These are phyloP conservation scores for Catostomus latipinnis DNA, from an alignment of 2,797 vertebrate species.

Conservation along the genomic window DNA sequence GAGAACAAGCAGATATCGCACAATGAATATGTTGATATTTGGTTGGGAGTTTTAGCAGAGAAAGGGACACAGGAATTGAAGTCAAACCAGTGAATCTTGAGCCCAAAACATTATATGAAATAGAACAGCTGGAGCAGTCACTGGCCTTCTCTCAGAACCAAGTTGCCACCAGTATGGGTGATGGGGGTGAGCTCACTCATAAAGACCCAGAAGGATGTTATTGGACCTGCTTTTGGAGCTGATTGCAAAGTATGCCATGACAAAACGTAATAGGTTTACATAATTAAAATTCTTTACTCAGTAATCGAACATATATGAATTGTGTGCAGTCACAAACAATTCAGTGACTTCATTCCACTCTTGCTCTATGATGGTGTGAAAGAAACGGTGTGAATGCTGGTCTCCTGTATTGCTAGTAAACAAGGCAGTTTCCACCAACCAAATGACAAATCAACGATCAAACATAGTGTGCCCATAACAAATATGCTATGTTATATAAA, in stretches of 20 bases:
- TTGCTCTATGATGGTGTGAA: too few relatives aligned
- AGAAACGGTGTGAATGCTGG: too few relatives aligned
- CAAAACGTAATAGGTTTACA: too few relatives aligned
- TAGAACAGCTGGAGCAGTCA: not conserved
- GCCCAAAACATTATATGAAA: not conserved
- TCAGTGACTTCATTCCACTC: too few relatives aligned
- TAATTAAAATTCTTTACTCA: too few relatives aligned
- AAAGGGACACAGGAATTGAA: not conserved
- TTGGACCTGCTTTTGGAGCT: too few relatives aligned
- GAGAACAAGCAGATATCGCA: slow-evolving; percentile 25
- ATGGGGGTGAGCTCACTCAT: too few relatives aligned
- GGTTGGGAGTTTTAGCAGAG: slow-evolving; percentile 11
- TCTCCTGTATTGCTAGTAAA: too few relatives aligned
- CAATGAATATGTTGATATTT: not conserved
- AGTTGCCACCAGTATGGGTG: not conserved
- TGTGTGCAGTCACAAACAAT: too few relatives aligned
- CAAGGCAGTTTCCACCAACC: not conserved
- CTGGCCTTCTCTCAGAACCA: not conserved
- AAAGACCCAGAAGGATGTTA: too few relatives aligned
- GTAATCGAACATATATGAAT: too few relatives aligned
- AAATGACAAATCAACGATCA: not conserved
- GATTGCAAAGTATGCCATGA: too few relatives aligned
- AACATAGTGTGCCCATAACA: not conserved
- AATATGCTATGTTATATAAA: not conserved
- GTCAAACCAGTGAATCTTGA: slow-evolving; percentile 10